phyloP scores from a whole-genome alignment of 2,797 vertebrate genomes.

The Carcharodon carcharias region DNA sequence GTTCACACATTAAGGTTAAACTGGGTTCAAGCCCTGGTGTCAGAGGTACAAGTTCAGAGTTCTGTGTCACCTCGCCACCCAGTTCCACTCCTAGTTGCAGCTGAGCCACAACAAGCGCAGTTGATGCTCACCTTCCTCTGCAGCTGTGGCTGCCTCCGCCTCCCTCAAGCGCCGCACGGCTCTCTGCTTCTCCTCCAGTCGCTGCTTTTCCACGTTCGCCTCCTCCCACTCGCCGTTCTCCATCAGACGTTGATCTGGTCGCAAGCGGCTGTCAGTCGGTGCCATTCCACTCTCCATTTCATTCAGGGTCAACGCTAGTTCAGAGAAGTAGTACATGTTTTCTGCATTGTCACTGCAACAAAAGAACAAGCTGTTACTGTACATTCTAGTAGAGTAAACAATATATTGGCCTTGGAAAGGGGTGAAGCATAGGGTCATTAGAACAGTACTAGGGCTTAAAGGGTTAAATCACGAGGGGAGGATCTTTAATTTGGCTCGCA shows the following conservation, averaged over 20 bases:
- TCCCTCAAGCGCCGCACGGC: constrained; percentile 52
- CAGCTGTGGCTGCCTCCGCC: constrained; percentile 47
- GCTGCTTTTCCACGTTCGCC: constrained; percentile 65
- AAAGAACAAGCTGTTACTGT: fast-evolving
- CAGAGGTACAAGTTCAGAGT: neutral
- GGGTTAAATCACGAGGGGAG: neutral
- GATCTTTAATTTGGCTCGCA: too few species aligned
- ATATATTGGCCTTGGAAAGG: neutral
- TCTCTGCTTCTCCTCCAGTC: constrained; percentile 65
- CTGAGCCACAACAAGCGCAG: too few species aligned
- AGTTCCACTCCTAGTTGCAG: neutral
- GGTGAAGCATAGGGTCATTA: neutral
- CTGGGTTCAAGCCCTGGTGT: neutral
- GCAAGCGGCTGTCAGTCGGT: constrained; percentile 62
- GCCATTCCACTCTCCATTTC: constrained; percentile 58
- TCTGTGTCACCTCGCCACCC: neutral
- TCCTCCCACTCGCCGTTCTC: constrained; percentile 68
- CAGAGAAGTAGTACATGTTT: constrained; percentile 70
- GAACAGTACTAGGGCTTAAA: neutral
- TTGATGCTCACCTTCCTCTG: constrained; percentile 58
- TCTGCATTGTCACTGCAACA: constrained; percentile 59
- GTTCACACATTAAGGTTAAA: neutral
- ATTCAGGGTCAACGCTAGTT: constrained; percentile 64
- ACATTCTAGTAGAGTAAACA: neutral
- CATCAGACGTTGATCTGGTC: constrained; percentile 67